Evolutionary conservation across 2,113 vertebrate species (phyloP).

Genomic region (Regulus satrapa): DNA sequence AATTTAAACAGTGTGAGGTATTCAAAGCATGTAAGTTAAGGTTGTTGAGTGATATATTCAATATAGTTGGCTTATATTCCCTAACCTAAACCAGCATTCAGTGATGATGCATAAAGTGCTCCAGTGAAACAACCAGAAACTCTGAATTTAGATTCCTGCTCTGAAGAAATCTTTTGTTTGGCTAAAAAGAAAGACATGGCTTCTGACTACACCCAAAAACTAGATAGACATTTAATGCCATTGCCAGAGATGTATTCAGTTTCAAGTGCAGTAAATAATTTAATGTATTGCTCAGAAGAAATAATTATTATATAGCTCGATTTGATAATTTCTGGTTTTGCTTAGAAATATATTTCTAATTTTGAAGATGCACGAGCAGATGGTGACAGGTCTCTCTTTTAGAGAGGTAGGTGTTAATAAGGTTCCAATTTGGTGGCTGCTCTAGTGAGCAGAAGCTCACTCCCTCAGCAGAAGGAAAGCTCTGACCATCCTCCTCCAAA

Average conservation of each 20-base stretch:
- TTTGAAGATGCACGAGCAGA: no score
- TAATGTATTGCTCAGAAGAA: not conserved
- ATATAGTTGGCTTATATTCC: not conserved
- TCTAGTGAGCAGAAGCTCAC: no score
- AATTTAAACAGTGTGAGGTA: not conserved
- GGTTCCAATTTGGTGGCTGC: no score
- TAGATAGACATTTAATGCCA: not conserved
- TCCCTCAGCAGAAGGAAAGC: no score
- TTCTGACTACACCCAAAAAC: not conserved
- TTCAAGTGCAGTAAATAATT: not conserved
- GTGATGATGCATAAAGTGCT: not conserved
- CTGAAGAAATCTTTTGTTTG: not conserved
- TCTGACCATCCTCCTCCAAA: no score
- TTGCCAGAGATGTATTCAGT: not conserved
- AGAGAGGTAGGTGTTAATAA: no score
- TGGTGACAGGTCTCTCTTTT: no score
- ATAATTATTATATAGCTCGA: not conserved
- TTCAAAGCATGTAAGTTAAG: not conserved
- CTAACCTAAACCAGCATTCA: not conserved
- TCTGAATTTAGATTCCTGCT: not conserved
- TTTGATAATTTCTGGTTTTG: no score
- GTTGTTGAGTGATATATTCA: not conserved
- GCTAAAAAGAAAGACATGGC: not conserved
- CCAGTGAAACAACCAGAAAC: not conserved
- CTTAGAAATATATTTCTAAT: not conserved